These are phyloP conservation scores for Pelecanus crispus DNA, from an alignment of 2,113 vertebrate species.

Conservation along the genomic window DNA sequence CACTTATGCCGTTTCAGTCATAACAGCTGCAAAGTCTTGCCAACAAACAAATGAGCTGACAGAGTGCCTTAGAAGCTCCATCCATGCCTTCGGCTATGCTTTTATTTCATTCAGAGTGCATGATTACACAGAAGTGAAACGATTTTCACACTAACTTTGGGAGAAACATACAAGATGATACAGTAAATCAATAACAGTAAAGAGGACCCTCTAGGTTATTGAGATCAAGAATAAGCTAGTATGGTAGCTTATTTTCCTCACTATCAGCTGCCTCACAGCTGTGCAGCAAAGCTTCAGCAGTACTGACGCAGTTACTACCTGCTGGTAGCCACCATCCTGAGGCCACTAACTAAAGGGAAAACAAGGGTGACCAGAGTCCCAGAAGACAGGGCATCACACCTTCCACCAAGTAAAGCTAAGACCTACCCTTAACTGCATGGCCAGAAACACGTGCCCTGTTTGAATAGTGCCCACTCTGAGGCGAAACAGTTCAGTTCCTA, in stretches of 20 bases:
- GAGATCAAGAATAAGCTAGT: neutral
- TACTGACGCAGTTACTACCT: neutral
- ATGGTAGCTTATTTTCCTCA: neutral
- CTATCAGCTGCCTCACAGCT: neutral
- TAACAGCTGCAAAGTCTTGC: neutral
- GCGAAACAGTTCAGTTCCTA: neutral
- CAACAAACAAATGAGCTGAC: neutral
- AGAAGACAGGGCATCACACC: neutral
- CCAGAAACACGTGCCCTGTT: neutral
- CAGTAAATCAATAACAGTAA: neutral
- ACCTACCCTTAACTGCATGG: rapidly evolving
- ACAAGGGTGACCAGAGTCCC: neutral
- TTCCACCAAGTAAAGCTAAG: neutral
- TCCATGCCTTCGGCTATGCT: rapidly evolving
- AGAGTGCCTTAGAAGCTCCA: neutral
- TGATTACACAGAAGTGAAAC: neutral
- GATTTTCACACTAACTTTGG: neutral
- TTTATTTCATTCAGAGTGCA: neutral
- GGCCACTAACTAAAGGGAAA: neutral
- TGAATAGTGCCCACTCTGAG: neutral
- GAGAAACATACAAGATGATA: neutral
- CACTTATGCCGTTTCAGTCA: neutral
- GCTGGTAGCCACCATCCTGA: neutral
- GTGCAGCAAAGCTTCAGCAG: neutral
- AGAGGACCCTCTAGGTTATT: neutral